Evolutionary conservation across 1,140 invertebrate genomes (phyloP).

Genomic region (Zaprionus kolodkinae): DNA sequence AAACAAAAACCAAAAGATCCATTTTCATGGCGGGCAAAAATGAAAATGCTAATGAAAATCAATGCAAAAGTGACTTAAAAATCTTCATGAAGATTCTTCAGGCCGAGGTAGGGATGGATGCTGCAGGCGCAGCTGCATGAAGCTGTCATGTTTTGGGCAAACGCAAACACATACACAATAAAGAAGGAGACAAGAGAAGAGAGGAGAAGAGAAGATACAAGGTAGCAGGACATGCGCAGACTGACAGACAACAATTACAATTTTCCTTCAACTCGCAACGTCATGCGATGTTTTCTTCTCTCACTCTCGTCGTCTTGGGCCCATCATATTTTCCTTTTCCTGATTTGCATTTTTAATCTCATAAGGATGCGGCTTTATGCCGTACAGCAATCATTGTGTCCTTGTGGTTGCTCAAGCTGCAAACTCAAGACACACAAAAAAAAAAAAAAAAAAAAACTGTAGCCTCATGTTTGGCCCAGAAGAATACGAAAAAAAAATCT

Average conservation of each 20-base stretch:
- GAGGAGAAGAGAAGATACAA: slow-evolving; percentile 11
- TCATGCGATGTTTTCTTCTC: slow-evolving; percentile 46
- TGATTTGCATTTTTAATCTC: slow-evolving; percentile 84
- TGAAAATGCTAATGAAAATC: slow-evolving; percentile 79
- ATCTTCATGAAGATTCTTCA: slow-evolving; percentile 9
- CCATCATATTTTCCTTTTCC: slow-evolving; percentile 75
- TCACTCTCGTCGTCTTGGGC: slow-evolving; percentile 26
- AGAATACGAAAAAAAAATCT: slow-evolving; percentile 56
- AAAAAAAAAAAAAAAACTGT: slow-evolving; percentile 49
- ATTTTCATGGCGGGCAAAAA: slow-evolving; percentile 2
- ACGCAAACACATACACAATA: slow-evolving; percentile 21
- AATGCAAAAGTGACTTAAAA: slow-evolving; percentile 58
- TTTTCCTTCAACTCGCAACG: slow-evolving; percentile 61
- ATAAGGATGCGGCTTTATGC: slow-evolving; percentile 79
- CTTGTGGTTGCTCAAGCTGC: slow-evolving; percentile 66
- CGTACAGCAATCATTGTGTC: slow-evolving; percentile 63
- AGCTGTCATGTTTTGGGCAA: slow-evolving; percentile 81
- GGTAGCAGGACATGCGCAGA: slow-evolving; percentile 3
- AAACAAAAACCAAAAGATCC: slow-evolving; percentile 24
- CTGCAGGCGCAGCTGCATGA: slow-evolving; percentile 78
- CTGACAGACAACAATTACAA: slow-evolving; percentile 74
- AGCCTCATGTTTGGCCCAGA: slow-evolving; percentile 14
- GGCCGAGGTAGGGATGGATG: no score
- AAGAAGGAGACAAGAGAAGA: slow-evolving; percentile 1
- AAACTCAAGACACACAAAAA: slow-evolving; percentile 39